Conservation (phyloP, 2,888 invertebrate genomes). For the Cheilosia variabilis region DNA sequence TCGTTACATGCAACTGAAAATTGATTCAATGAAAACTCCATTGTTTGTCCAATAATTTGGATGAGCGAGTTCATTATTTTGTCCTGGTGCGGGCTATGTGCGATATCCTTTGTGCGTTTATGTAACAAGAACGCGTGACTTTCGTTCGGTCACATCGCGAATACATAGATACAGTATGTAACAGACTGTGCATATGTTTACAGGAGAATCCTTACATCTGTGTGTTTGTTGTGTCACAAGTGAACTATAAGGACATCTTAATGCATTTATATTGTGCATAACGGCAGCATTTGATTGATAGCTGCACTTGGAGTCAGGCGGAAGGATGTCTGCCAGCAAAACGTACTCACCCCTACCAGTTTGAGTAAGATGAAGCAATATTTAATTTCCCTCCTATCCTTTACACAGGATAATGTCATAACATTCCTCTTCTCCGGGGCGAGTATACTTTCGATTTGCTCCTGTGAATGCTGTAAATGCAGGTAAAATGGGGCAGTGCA, state of each 20-base stretch:
- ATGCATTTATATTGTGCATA: constrained; percentile 33
- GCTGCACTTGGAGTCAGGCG: constrained; percentile 34
- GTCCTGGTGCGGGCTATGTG: neutral
- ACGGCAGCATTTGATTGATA: constrained; percentile 50
- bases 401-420: constrained; percentile 41
- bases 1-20: constrained; percentile 21
- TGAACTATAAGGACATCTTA: constrained; percentile 37
- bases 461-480: neutral
- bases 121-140: constrained; percentile 53
- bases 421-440: constrained; percentile 3
- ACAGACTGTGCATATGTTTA: constrained; percentile 10
- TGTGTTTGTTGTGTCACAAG: constrained; percentile 32
- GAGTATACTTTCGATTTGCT: constrained; percentile 37
- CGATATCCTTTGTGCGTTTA: constrained; percentile 55
- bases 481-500: constrained; percentile 11
- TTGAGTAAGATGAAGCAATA: constrained; percentile 53
- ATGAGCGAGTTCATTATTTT: constrained; percentile 13
- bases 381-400: constrained; percentile 37
- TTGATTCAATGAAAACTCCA: constrained; percentile 31
- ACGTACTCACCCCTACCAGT: constrained; percentile 23
- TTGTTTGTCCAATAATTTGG: constrained; percentile 30
- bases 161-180: constrained; percentile 14
- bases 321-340: constrained; percentile 34
- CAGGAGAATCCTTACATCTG: constrained; percentile 3
- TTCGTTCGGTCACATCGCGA: constrained; percentile 13